phyloP scores from a whole-genome alignment of 2,797 vertebrate genomes.

The Gymnothorax javanicus region DNA sequence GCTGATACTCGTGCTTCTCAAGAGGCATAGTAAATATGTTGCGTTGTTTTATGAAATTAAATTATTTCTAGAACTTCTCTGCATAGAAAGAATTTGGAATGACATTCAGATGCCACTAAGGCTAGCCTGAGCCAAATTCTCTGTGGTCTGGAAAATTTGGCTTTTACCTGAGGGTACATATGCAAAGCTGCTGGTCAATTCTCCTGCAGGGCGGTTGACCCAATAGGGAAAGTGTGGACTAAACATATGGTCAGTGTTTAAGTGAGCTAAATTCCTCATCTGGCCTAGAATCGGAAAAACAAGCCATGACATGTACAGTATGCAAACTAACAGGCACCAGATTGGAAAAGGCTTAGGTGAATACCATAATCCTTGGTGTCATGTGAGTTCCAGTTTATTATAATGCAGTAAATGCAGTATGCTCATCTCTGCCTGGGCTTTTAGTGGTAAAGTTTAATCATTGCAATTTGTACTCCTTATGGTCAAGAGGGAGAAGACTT shows the following conservation, averaged over 20 bases:
- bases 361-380: not conserved
- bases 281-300: not conserved
- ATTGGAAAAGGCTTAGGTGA: not conserved
- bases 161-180: not conserved
- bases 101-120: not conserved
- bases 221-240: not conserved
- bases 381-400: not conserved
- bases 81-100: not conserved
- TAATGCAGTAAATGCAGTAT: not conserved
- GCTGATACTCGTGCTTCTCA: not conserved
- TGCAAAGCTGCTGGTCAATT: not conserved
- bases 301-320: not conserved
- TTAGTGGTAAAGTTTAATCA: not conserved
- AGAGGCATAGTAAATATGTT: too few species aligned
- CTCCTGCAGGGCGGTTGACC: not conserved
- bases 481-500: not conserved
- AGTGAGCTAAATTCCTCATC: not conserved
- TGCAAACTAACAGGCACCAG: not conserved
- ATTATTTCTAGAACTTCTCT: not conserved
- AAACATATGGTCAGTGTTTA: not conserved
- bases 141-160: constrained; percentile 7
- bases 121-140: too few species aligned
- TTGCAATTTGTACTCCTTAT: not conserved
- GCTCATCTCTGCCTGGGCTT: not conserved
- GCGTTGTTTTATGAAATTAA: not conserved